Evolutionary conservation across 37 sponge, comb jelly and placozoan genomes (phyloP), one percentile per base, ranked within the genome.

Genomic region (Spongilla lacustris): DNA sequence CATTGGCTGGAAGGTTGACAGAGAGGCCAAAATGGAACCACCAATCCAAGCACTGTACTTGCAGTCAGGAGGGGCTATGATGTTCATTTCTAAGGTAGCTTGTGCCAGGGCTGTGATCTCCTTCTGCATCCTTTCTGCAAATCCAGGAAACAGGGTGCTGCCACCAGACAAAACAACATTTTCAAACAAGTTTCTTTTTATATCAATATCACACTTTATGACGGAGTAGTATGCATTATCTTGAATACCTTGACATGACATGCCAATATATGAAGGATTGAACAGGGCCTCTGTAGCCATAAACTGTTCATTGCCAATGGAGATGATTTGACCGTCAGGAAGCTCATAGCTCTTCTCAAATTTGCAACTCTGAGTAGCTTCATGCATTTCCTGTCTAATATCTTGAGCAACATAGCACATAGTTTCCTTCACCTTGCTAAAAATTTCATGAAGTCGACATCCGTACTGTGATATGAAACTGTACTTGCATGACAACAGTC

Each of bases 171-270:
- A 91, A 30, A 99, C 99, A 41, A 93, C 95, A 90, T 99, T 99
- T 80, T 93, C 97, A 86, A 95, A 99, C 78, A 99, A 94, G 78
- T 97, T 96, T 93, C 95, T 99, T 73, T 97, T 84, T 90, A 99
- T 99, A 91, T 97, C 98, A 6, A 97, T 97, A 69, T 99, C 99
- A 78, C 99, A 99, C 92, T 99, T 99, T 97, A 97, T 99, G 97
- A 99, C 95, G 74, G 99, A 99, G 93, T 97, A 95, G 93, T 99
- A 99, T 74, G 67, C 67, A 48, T 96, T 95, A 88, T 99, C 99
- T 86, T 98, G 99, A 92, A 98, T 96, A 75, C 99, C 99, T 37
- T 96, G 93, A 75, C 93, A 96, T 74, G 96, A 96, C 97, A 96
- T 98, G 19, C 99, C 98, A 76, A 94, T 66, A 89, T 92, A 93